Base-by-base conservation (phyloP, 2,797 vertebrate species). In the Enteromius anoplus region DNA sequence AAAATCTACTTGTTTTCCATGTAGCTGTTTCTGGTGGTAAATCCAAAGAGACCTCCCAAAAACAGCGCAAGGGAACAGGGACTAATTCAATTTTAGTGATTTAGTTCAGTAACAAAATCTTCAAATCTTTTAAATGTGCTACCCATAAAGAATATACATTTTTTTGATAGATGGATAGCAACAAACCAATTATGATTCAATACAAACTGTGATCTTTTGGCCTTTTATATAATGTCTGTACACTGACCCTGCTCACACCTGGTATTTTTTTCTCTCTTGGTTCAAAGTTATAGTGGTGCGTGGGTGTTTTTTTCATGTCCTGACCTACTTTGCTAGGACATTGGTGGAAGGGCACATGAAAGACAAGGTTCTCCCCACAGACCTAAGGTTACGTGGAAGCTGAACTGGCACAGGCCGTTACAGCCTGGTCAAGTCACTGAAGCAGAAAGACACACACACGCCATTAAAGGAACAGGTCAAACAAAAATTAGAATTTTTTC, bases 311-410 rank as follows among this genome's bases (percentile, higher is more conserved):
- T 90, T 92, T 92, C 85, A 89, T 93, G 90, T 90, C 91, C 91
- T 94, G 93, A 94, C 93, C 92, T 91, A 93, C 89, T 94, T 95
- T 93, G 78, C 71, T 90, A 87, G 87, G 78, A 90, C 90, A 91
- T 89, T 86, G 84, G 89, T 92, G 88, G 89, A 90, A 88, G 85
- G 89, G 88, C 89, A 93, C 91, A 92, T 94, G 91, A 94, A 94
- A 94, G 92, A 91, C 92, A 89, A 72, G 72, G 87, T 91, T 88
- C 85, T 93, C 93, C 93, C 93, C 86, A 76, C 51, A 89, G 92
- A 92, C 88, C 58, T 47, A 62, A 91, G 91, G 91, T 93, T 91
- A 91, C 89, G 90, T 87, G 90, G 88, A 89, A 90, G 84, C 88
- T 90, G 89, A 92, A 92, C 90, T 34, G 26, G 76, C 32, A 68